These are phyloP conservation scores for Mesitornis unicolor DNA, from an alignment of 2,113 vertebrate species.

Conservation along the genomic window DNA sequence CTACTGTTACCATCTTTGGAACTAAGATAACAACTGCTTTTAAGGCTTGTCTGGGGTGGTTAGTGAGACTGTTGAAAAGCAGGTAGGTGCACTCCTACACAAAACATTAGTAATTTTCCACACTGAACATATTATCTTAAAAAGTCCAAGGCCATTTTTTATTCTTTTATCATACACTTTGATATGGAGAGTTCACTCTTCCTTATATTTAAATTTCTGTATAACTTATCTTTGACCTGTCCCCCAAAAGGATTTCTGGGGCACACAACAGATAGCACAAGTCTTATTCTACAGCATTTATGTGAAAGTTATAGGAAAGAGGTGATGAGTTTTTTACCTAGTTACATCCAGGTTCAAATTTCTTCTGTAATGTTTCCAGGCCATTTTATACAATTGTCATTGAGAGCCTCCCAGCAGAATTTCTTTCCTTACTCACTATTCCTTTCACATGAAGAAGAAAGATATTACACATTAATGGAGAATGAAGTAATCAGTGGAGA, in stretches of 20 bases:
- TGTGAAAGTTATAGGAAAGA: background rate
- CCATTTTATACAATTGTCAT: background rate
- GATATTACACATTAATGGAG: background rate
- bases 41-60: background rate
- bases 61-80: background rate
- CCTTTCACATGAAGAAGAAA: background rate
- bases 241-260: background rate
- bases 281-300: background rate
- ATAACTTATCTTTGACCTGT: background rate
- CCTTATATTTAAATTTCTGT: background rate
- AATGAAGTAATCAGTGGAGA: background rate
- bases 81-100: background rate
- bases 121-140: background rate
- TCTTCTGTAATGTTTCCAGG: background rate
- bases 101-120: background rate
- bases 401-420: background rate
- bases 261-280: background rate
- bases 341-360: background rate
- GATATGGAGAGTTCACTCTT: background rate
- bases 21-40: background rate
- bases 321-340: fast-evolving
- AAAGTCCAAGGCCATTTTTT: background rate
- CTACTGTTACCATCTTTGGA: background rate
- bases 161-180: background rate
- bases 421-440: background rate